Base-by-base conservation (phyloP, 1,140 invertebrate genomes). In the Acromyrmex echinatior region DNA sequence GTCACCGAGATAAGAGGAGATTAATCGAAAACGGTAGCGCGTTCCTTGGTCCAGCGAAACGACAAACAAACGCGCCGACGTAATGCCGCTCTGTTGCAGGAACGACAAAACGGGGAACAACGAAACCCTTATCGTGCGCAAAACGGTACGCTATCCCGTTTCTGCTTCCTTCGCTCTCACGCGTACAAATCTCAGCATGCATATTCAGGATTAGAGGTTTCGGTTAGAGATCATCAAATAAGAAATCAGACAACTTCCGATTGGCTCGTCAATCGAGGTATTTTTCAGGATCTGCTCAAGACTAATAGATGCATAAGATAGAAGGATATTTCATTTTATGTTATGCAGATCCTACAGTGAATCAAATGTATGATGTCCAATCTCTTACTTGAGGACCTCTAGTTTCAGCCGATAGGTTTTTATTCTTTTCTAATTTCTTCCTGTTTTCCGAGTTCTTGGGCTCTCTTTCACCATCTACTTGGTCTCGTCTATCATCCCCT, bases 91-190 rank as follows among this genome's bases (percentile, higher is more conserved):
- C 68, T 31, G 12, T 9, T 49, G 39, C 53, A 49, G 12, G 9
- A 31, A 49, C 65, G 18, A 56, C n/a, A 7, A 65, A 9, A 9
- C 39, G 65, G 25, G 28, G 9, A 39, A 14, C 16, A 51, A 70
- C 78, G 78, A 84, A 90, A 89, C 70, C 81, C 86, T 88, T 90
- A 90, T 91, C 89, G 70, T 58, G 63, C 63, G 81, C 51, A 81
- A 90, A 91, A 90, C 89, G 89, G 89, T 90, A 90, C 86, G 79
- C 68, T 87, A 86, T 90, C 88, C 89, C 77, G 86, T 91, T 91
- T 81, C 70, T 65, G 58, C 58, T 90, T 88, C 85, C 81, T 86
- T 45, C 70, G 86, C 45, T 91, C 86, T 90, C 89, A 90, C 89
- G 86, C 71, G 60, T 76, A 90, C 76, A 70, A 88, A 90, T 21